Percentiles rank a stretch among this genome's conserved stretches.
phyloP scores from a whole-genome alignment of 2,113 vertebrate genomes.

The Ciconia stormi region DNA sequence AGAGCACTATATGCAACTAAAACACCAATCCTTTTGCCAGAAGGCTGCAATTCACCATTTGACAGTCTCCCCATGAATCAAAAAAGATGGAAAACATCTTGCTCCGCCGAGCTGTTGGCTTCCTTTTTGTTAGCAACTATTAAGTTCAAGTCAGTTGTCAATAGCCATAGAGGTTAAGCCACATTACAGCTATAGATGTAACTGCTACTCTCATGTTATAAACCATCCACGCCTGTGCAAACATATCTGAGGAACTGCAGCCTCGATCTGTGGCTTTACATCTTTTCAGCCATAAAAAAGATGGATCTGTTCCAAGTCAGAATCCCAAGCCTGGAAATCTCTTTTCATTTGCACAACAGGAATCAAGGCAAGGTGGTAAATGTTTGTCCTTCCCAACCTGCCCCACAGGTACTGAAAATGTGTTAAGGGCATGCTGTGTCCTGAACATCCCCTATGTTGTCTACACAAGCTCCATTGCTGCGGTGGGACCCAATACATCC shows the following conservation, averaged over 20 bases:
- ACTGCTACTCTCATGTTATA: background rate
- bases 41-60: background rate
- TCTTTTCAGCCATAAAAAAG: background rate
- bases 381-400: background rate
- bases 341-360: background rate
- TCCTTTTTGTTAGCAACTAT: background rate
- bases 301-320: background rate
- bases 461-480: slow-evolving; percentile 20
- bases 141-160: background rate
- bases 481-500: background rate
- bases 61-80: background rate
- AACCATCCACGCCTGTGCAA: background rate
- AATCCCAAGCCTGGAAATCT: background rate
- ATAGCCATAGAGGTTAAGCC: background rate
- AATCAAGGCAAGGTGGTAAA: background rate
- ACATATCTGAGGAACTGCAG: background rate
- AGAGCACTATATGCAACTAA: background rate
- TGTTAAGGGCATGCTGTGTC: background rate
- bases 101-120: background rate
- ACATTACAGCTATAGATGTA: background rate
- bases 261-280: background rate
- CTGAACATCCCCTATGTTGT: background rate
- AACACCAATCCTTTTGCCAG: background rate
- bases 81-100: background rate
- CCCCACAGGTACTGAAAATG: slow-evolving; percentile 33